Percentiles rank a stretch among this genome's conserved stretches.
Conservation (phyloP, 2,113 vertebrate species). For the Tonatia bakeri region DNA sequence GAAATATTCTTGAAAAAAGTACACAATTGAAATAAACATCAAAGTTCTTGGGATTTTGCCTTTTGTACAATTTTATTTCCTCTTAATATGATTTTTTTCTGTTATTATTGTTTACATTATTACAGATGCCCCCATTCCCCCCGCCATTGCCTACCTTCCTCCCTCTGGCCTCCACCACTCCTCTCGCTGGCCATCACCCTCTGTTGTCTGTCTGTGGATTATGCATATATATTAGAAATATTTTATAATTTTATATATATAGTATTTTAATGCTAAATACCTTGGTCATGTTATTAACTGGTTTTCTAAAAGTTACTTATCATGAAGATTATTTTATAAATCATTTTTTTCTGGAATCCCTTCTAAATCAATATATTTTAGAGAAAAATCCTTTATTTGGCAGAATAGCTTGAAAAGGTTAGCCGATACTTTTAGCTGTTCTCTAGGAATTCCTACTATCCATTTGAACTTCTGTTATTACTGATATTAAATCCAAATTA, state of each 20-base stretch:
- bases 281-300: background rate
- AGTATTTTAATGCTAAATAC: background rate
- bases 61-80: background rate
- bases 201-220: too few species aligned
- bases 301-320: background rate
- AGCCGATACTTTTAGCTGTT: background rate
- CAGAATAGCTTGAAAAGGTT: background rate
- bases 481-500: background rate
- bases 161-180: too few species aligned
- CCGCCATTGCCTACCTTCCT: too few species aligned
- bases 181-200: too few species aligned
- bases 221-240: background rate
- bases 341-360: background rate
- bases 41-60: background rate
- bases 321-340: background rate
- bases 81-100: background rate
- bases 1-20: background rate
- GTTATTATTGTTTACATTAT: too few species aligned
- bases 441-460: background rate
- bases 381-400: background rate
- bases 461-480: background rate
- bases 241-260: background rate
- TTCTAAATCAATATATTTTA: background rate
- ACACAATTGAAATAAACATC: background rate
- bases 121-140: too few species aligned